phyloP scores from a whole-genome alignment of 2,888 invertebrate species.

The Coenonympha arcania region DNA sequence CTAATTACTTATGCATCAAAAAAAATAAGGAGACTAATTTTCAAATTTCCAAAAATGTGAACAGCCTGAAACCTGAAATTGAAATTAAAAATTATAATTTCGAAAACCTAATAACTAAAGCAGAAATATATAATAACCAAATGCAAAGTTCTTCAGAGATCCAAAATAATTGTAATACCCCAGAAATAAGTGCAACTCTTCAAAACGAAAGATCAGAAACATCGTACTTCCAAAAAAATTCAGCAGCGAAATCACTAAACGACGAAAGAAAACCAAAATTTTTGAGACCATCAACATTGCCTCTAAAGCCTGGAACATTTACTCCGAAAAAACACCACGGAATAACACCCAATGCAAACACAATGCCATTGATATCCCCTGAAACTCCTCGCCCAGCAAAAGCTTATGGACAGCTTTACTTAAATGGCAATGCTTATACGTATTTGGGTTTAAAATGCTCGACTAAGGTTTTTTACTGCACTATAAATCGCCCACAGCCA shows the following conservation, averaged over 20 bases:
- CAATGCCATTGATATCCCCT: conserved; percentile 88
- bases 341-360: conserved; percentile 86
- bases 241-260: conserved; percentile 38
- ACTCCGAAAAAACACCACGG: conserved; percentile 87
- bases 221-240: conserved; percentile 65
- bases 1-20: conserved; percentile 41
- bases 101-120: conserved; percentile 69
- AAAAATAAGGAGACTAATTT: conserved; percentile 40
- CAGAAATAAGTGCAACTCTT: conserved; percentile 41
- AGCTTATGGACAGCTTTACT: conserved; percentile 89
- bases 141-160: conserved; percentile 61
- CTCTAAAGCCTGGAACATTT: conserved; percentile 87
- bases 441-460: conserved; percentile 93
- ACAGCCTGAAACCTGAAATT: conserved; percentile 47
- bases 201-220: conserved; percentile 67
- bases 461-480: conserved; percentile 93
- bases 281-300: conserved; percentile 85
- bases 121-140: conserved; percentile 67
- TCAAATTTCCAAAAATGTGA: conserved; percentile 38
- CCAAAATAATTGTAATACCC: conserved; percentile 54
- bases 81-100: conserved; percentile 66
- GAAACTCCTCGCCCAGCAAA: conserved; percentile 93
- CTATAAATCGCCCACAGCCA: conserved; percentile 93
- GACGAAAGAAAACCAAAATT: conserved; percentile 78
- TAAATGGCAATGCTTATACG: conserved; percentile 93